Conservation (phyloP, 2,797 vertebrate species). For the Sebastes goodei region DNA sequence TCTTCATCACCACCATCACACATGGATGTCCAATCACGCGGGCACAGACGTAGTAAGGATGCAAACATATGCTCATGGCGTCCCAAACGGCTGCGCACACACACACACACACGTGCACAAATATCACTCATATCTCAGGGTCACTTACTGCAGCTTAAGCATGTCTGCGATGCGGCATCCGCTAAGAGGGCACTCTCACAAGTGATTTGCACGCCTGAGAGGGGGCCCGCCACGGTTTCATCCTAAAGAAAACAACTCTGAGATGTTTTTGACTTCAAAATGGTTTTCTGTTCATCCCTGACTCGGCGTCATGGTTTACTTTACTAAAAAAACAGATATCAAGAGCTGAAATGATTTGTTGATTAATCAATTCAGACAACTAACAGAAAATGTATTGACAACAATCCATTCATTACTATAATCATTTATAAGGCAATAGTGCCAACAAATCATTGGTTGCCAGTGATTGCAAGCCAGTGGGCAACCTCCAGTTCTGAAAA, state of each 20-base stretch:
- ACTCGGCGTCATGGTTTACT: neutral
- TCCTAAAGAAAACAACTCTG: conserved; percentile 52
- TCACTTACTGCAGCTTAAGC: conserved; percentile 59
- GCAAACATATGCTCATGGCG: neutral
- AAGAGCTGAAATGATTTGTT: neutral
- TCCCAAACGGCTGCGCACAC: neutral
- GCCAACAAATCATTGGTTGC: neutral
- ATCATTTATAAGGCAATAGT: neutral
- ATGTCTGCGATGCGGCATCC: conserved; percentile 29
- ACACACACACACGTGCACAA: conserved; percentile 5
- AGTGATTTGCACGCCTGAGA: conserved; percentile 36
- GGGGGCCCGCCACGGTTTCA: conserved; percentile 24
- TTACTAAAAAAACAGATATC: neutral
- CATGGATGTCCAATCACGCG: neutral
- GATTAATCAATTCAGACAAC: neutral
- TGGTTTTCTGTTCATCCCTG: conserved; percentile 26
- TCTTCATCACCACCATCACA: neutral
- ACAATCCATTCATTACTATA: neutral
- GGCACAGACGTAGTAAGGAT: neutral
- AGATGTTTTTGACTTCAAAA: conserved; percentile 37
- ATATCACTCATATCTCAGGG: conserved; percentile 31
- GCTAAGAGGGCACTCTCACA: conserved; percentile 40
- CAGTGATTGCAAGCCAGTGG: neutral
- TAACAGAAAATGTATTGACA: neutral
- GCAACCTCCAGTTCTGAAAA: no score